These are phyloP conservation scores for Catalaphyllia jardinei DNA, from an alignment of 64 coral and sea anemone genomes.

Conservation along the genomic window DNA sequence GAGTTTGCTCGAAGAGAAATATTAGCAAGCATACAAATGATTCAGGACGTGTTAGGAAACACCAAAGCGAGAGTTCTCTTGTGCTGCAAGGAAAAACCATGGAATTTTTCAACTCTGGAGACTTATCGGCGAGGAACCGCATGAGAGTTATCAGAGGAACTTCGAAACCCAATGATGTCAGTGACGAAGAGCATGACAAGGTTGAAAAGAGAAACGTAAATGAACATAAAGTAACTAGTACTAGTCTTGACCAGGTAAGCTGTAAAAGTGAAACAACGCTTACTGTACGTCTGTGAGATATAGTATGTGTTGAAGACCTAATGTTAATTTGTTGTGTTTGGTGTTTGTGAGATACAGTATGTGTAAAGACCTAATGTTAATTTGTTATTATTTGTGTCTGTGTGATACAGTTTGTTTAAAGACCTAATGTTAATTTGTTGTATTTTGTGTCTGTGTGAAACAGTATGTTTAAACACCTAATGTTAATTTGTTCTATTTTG, in stretches of 20 bases:
- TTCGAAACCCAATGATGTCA: background rate
- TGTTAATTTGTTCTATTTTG: no score
- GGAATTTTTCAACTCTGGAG: slow-evolving; percentile 54
- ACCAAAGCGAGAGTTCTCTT: slow-evolving; percentile 29
- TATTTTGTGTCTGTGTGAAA: no score
- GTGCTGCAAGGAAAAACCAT: slow-evolving; percentile 59
- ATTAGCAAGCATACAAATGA: slow-evolving; percentile 9
- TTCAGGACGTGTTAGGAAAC: slow-evolving; percentile 34
- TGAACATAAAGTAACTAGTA: background rate
- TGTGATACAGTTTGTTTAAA: no score
- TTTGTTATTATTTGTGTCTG: no score
- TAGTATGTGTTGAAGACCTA: no score
- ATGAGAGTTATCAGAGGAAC: background rate
- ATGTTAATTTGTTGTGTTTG: no score
- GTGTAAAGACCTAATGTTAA: no score
- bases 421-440: no score
- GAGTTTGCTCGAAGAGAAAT: slow-evolving; percentile 10
- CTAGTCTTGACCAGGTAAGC: background rate
- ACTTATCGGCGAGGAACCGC: slow-evolving; percentile 10
- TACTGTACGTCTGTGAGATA: no score
- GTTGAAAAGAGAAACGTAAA: background rate
- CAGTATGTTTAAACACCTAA: no score
- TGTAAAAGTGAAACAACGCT: background rate
- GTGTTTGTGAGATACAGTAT: no score
- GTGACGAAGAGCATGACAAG: background rate